A percentile compares a stretch with the other conserved stretches of the same genome.
Evolutionary conservation across 2,888 invertebrate species (phyloP).

Genomic region (Mongoloraphidia duomilia): DNA sequence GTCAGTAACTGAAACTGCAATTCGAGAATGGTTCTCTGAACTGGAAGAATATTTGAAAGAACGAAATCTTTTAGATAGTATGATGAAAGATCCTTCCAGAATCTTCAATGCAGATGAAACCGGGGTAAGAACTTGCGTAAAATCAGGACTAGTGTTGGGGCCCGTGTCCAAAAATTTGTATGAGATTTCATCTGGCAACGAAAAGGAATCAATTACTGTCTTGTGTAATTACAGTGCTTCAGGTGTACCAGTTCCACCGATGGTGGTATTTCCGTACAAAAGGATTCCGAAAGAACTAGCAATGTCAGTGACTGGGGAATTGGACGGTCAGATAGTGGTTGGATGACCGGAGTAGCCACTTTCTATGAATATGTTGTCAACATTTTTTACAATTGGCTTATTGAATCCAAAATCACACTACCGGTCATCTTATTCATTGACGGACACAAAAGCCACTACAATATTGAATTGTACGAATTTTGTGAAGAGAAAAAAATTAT

Average conservation of each 20-base stretch:
- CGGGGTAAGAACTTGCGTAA: slow-evolving; percentile 16
- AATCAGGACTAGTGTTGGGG: slow-evolving; percentile 13
- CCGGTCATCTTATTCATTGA: slow-evolving; percentile 10
- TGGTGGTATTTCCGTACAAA: slow-evolving; percentile 16
- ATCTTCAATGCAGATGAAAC: slow-evolving; percentile 16
- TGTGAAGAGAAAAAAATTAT: slow-evolving; percentile 17
- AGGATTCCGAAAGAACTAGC: too few relatives aligned
- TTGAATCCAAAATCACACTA: slow-evolving; percentile 5
- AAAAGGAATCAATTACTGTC: slow-evolving; percentile 15
- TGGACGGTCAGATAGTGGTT: slow-evolving; percentile 15
- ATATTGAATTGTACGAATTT: slow-evolving; percentile 10
- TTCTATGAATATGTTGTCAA: slow-evolving; percentile 13
- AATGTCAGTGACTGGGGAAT: too few relatives aligned
- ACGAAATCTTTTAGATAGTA: slow-evolving; percentile 6
- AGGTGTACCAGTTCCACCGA: slow-evolving; percentile 15
- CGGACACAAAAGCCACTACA: slow-evolving; percentile 12
- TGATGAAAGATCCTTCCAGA: slow-evolving; percentile 11
- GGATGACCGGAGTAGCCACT: slow-evolving; percentile 10
- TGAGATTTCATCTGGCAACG: slow-evolving; percentile 6
- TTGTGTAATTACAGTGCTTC: slow-evolving; percentile 11
- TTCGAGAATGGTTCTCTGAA: slow-evolving; percentile 16
- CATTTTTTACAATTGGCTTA: slow-evolving; percentile 10
- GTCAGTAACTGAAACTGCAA: slow-evolving; percentile 14
- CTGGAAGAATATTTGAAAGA: slow-evolving; percentile 11
- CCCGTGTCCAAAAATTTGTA: slow-evolving; percentile 10